Percentiles rank a stretch among this genome's conserved stretches.
phyloP scores from a whole-genome alignment of 2,888 invertebrate species.

The Machimus atricapillus region DNA sequence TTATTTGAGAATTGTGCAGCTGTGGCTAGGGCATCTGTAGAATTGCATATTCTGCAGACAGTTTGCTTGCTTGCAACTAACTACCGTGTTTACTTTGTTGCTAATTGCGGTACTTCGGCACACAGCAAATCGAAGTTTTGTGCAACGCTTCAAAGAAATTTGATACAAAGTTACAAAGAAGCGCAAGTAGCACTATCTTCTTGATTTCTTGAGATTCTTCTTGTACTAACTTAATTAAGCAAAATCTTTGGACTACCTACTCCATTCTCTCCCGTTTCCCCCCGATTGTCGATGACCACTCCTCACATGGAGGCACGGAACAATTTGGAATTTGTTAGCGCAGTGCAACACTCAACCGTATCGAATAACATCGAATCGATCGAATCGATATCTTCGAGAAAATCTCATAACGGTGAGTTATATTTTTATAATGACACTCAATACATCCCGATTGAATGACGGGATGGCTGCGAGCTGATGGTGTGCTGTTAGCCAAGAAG shows the following conservation, averaged over 20 bases:
- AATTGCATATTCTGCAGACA: not conserved
- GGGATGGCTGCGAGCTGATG: not conserved
- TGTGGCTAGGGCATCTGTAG: not conserved
- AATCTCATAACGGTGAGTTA: conserved; percentile 29
- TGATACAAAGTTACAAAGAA: not conserved
- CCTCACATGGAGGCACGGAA: not conserved
- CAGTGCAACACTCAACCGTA: not conserved
- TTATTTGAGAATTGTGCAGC: not conserved
- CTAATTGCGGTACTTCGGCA: not conserved
- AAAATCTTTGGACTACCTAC: not conserved
- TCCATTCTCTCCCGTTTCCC: not conserved
- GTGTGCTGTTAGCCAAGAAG: not conserved
- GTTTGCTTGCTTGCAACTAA: not conserved
- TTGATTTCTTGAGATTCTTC: not conserved
- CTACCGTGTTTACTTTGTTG: not conserved
- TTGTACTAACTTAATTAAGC: not conserved
- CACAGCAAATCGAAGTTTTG: not conserved
- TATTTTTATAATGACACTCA: conserved; percentile 26
- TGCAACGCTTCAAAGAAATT: not conserved
- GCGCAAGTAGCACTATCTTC: not conserved
- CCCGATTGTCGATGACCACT: not conserved
- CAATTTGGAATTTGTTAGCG: conserved; percentile 4
- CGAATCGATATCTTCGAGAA: not conserved
- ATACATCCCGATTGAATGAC: conserved; percentile 19
- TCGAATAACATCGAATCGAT: conserved; percentile 2